Evolutionary conservation across 2,797 vertebrate genomes (phyloP).

Genomic region (Acanthiza pusilla): DNA sequence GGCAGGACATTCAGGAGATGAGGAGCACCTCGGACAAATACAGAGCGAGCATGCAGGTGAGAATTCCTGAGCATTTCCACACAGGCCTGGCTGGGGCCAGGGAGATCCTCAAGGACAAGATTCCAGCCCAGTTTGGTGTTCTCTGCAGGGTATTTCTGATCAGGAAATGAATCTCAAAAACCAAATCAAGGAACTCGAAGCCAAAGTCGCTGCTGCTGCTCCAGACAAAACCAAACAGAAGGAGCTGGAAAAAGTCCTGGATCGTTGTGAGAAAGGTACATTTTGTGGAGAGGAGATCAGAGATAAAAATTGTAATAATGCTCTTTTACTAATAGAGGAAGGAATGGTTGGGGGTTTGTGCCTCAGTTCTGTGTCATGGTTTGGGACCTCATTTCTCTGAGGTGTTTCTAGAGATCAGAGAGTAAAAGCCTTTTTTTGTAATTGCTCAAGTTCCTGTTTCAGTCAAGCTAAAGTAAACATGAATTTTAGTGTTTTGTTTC

Average conservation of each 20-base stretch:
- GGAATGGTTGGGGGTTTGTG: not conserved
- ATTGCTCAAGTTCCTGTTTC: not conserved
- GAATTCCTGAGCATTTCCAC: not conserved
- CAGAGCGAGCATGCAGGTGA: constrained; percentile 86
- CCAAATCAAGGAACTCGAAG: constrained; percentile 88
- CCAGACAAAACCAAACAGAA: constrained; percentile 89
- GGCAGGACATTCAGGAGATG: constrained; percentile 81
- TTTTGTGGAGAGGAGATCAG: not conserved
- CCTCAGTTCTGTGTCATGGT: not conserved
- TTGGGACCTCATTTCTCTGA: not conserved
- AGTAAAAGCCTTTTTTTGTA: not conserved
- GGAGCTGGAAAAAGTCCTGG: constrained; percentile 84
- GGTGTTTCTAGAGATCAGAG: not conserved
- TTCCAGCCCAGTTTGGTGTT: not conserved
- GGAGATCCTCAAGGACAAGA: not conserved
- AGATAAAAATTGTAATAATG: not conserved
- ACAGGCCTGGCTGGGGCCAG: not conserved
- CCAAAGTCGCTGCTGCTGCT: constrained; percentile 83
- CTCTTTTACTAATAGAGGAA: not conserved
- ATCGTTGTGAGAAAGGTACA: constrained; percentile 84
- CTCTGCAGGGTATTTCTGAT: constrained; percentile 83
- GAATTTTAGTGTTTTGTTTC: not conserved
- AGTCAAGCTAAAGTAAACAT: not conserved
- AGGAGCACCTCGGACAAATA: constrained; percentile 92
- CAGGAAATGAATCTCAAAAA: constrained; percentile 84